These are phyloP conservation scores for Acleris sparsana DNA, from an alignment of 2,888 invertebrate species.

Conservation along the genomic window DNA sequence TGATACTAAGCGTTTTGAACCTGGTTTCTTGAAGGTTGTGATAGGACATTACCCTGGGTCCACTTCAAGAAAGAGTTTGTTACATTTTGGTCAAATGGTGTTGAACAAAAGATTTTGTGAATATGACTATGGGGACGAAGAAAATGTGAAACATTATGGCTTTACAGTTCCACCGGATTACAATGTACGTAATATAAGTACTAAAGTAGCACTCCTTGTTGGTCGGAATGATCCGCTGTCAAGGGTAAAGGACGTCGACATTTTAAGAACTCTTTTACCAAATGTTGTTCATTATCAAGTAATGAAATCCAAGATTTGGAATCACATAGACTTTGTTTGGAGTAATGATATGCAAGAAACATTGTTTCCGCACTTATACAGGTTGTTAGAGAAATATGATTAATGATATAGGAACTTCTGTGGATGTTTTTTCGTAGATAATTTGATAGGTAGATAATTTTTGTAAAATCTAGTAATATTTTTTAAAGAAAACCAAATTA, in stretches of 20 bases:
- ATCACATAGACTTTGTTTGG: conserved; percentile 54
- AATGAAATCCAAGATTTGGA: conserved; percentile 46
- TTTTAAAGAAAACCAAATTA: too few relatives aligned
- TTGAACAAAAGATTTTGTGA: conserved; percentile 45
- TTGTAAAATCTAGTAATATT: too few relatives aligned
- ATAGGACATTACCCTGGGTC: conserved; percentile 54
- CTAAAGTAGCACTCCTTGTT: conserved; percentile 62
- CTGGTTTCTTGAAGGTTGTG: conserved; percentile 43
- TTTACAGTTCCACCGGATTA: conserved; percentile 50
- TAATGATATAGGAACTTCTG: neutral
- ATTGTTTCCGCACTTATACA: conserved; percentile 49
- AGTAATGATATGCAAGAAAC: conserved; percentile 50
- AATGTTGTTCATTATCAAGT: conserved; percentile 50
- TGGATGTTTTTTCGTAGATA: too few relatives aligned
- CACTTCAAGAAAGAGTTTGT: conserved; percentile 52
- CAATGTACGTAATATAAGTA: conserved; percentile 51
- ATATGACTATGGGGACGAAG: conserved; percentile 53
- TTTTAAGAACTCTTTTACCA: conserved; percentile 43
- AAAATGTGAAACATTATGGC: conserved; percentile 50
- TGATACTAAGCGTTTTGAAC: conserved; percentile 48
- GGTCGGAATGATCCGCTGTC: conserved; percentile 81
- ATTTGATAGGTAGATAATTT: too few relatives aligned
- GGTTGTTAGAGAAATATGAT: conserved; percentile 39
- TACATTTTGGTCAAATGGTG: conserved; percentile 53
- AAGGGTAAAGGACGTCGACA: conserved; percentile 45